phyloP scores from a whole-genome alignment of 2,888 invertebrate genomes.

The Diachrysia chrysitis region DNA sequence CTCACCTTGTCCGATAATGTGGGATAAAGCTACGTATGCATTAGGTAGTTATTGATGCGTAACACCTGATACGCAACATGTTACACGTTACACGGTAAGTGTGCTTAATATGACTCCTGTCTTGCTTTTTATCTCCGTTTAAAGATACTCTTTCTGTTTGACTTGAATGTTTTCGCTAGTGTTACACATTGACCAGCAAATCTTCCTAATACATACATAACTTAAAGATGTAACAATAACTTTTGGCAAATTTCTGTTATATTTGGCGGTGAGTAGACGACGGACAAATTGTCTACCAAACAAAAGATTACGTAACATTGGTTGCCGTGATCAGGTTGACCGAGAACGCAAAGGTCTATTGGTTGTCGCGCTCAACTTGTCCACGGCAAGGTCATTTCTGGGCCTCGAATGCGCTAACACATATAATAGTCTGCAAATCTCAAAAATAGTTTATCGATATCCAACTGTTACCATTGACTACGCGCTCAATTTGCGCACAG shows the following conservation, averaged over 20 bases:
- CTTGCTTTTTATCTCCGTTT: no score
- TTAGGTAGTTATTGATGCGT: background rate
- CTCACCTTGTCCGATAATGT: background rate
- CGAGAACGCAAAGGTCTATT: background rate
- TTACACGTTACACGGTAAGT: background rate
- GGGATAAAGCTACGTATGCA: background rate
- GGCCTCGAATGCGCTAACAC: background rate
- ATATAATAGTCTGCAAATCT: no score
- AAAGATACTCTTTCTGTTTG: no score
- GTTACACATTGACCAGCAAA: background rate
- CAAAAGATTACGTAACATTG: no score
- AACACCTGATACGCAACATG: background rate
- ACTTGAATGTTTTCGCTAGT: no score
- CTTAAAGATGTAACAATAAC: background rate
- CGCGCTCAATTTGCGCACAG: background rate
- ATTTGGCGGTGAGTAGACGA: background rate
- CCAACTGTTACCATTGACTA: no score
- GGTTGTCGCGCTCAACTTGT: background rate
- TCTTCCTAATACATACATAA: constrained; percentile 1
- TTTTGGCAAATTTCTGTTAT: background rate
- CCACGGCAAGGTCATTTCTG: background rate
- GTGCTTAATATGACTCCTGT: no score
- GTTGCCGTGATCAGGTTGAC: no score
- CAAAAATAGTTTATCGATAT: no score
- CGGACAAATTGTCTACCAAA: background rate